Evolutionary conservation across 2,888 invertebrate genomes (phyloP).

Genomic region (Xanthorhoe spadicearia): DNA sequence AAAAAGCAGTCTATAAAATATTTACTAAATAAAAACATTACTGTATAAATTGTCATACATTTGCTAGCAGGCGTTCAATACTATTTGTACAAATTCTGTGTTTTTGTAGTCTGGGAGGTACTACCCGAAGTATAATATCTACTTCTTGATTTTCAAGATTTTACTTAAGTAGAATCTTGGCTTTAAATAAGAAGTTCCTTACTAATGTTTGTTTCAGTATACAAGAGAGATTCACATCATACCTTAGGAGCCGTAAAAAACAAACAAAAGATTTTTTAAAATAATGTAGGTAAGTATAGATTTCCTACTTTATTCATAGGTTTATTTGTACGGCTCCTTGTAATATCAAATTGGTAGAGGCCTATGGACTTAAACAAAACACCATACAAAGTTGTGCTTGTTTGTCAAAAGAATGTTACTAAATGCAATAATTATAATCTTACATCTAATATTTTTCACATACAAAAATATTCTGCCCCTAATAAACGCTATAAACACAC

Average conservation of each 20-base stretch:
- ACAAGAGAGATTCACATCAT: not conserved
- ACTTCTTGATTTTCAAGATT: not conserved
- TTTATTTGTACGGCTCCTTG: not conserved
- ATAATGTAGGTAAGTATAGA: too few species aligned
- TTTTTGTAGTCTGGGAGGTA: not conserved
- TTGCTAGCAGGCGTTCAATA: conserved; percentile 32
- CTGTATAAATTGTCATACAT: conserved; percentile 48
- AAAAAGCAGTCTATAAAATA: conserved; percentile 76
- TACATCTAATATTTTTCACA: conserved; percentile 70
- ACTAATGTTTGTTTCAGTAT: not conserved
- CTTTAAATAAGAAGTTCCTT: not conserved
- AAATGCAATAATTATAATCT: conserved; percentile 69
- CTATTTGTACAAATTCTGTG: conserved; percentile 8
- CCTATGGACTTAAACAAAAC: conserved; percentile 31
- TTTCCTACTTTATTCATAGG: too few species aligned
- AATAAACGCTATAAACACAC: conserved; percentile 76
- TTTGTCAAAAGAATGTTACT: conserved; percentile 41
- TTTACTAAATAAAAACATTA: conserved; percentile 56
- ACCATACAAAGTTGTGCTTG: conserved; percentile 44
- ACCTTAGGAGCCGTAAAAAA: not conserved
- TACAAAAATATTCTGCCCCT: conserved; percentile 82
- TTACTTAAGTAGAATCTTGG: not conserved
- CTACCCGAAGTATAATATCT: not conserved
- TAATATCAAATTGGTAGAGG: conserved; percentile 20
- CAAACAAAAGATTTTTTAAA: not conserved